Evolutionary conservation across 2,797 vertebrate genomes (phyloP), one percentile per base, ranked within the genome.

Genomic region (Sebastes nivosus): DNA sequence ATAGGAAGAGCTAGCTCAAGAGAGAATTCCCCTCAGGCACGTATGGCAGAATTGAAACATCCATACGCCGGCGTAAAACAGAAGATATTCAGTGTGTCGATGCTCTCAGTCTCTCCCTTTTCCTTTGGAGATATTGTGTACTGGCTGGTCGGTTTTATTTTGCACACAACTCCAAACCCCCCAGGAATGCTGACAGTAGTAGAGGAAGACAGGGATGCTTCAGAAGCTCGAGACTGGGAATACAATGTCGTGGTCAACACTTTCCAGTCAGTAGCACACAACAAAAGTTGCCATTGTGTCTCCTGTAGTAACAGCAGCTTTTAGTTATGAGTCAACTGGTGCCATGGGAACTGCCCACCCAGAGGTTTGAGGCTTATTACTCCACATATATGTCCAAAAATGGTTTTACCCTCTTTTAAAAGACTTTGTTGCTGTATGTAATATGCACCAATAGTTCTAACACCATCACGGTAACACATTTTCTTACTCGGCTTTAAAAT

Each of bases 1-100:
- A 87, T 85, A 86, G 79, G 72, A 83, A 86, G 81, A 57, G 80
- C 70, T 72, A 80, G 86, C 88, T 87, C 84, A 67, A 72, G 87
- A 87, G 92, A 92, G 79, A 86, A 87, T 72, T 79, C 84, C 92
- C 89, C 82, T 83, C 84, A 81, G 89, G 90, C 88, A 63, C 80
- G 67, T 80, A 85, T 79, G 84, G 89, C 78, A 79, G 75, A 77
- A 86, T 79, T 86, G 85, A 94, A 92, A 89, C 87, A 87, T 89
- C 86, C 89, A 85, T 75, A 90, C 85, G 79, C 72, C 16, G 52
- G 61, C 34, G 58, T 78, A 59, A 82, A 91, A 84, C 84, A 86
- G 66, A 85, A 77, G 67, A 82, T 69, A 80, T 72, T 81, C 79
- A 70, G 69, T 68, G 38, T 85, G 84, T 71, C 66, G 61, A 70